Evolutionary conservation across 2,113 vertebrate species (phyloP), one percentile per base, ranked within the genome.

Genomic region (Lophius piscatorius): DNA sequence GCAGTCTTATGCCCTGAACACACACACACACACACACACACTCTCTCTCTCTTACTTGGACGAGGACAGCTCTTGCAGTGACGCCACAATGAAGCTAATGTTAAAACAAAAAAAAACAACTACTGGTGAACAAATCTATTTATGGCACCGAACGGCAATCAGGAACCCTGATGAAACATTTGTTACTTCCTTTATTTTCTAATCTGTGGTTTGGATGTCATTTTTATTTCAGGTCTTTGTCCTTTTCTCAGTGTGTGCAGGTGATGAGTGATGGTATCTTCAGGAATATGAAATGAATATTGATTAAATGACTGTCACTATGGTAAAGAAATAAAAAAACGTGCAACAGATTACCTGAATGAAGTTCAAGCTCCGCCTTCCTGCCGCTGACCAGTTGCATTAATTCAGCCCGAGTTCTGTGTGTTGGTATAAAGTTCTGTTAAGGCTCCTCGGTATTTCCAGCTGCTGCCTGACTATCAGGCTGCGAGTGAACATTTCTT

Each of bases 61-160:
- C 49, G 20, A 23, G 18, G 17, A 26, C 58, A 45, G 24, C 26
- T 24, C 40, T 55, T 50, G 34, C 60, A 63, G 40, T 59, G 24
- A 65, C 50, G 64, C n/a, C 57, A 61, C 52, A 55, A 44, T 47
- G 47, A 58, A 52, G 58, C 38, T 14, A 36, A 51, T n/a, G 1
- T 4, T 55, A 28, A 48, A 10, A 33, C 51, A 20, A 60, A 22
- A 4, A 38, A 12, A 24, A 18, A 31, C 2, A 11, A 9, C 14
- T 41, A 40, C 42, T 12, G 38, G 21, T 63, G 59, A 73, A 67
- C 73, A 80, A 76, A 77, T 67, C n/a, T 21, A 66, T 13, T 42
- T 52, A n/a, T 50, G 34, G 67, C 55, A 52, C 47, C 57, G 45
- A 59, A 54, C 47, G 39, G 41, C 46, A 3, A 12, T 41, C 9